Evolutionary conservation across 1,140 invertebrate genomes (phyloP), one percentile per base, ranked within the genome.

Genomic region (Drosophila ficusphila): DNA sequence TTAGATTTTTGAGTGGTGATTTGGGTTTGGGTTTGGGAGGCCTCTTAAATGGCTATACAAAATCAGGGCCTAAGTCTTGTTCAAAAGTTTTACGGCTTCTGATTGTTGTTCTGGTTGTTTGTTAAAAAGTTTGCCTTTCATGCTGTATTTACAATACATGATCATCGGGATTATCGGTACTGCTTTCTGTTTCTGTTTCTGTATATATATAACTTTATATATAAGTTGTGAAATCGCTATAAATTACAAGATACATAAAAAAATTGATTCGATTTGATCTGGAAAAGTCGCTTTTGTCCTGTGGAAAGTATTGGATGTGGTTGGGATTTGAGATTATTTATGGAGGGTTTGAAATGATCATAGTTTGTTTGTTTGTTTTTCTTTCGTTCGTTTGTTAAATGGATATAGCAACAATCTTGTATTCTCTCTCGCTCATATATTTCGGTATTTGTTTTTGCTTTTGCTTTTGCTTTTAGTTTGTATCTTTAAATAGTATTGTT

Each of bases 351-450:
- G 60, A 67, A 67, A 52, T 52, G 34, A 67, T 67, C 46, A 67
- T 67, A 67, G 46, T 67, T 42, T 47, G 31, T 73, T 60, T n/a
- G n/a, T 68, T 47, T 60, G 41, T 25, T 49, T 19, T 36, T 56
- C 18, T 73, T 53, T 64, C 48, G 52, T 56, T 68, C 54, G 48
- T 65, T 58, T 57, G 62, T 78, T 83, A 76, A 83, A 86, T 86
- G 68, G 76, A 79, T 90, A 76, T 90, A 90, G 88, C 88, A 90
- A 90, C 88, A 90, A 90, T 90, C 88, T 90, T 90, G 88, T 90
- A 89, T 83, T 90, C 88, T 90, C 88, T 90, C 88, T 90, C 88
- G 78, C 88, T 86, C 81, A 88, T 81, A 88, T 86, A 90, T 54
- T 69, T 71, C 34, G 44, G 42, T 68, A 69, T 61, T 73, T 86